Evolutionary conservation across 64 coral and sea anemone genomes (phyloP), one percentile per base, ranked within the genome.

Genomic region (Orbicella faveolata): DNA sequence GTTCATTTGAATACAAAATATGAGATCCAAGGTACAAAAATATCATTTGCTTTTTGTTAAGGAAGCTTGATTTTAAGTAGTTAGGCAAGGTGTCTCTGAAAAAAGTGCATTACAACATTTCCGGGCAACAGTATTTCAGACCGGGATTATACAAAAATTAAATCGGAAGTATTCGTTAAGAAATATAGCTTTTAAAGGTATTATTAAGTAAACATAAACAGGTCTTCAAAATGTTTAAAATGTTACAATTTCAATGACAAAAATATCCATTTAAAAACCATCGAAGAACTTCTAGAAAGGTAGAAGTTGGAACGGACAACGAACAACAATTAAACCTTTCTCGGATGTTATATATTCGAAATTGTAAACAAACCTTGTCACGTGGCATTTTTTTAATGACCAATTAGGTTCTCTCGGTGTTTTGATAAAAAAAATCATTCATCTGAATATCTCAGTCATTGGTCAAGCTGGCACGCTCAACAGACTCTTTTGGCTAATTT

Each of bases 371-470:
- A 81, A 79, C 25, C 26, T 48, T 48, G 39, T 23, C 79, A 63
- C 57, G 54, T 36, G 79, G 57, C 1, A 15, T 64, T 30, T 81
- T 25, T 30, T 26, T 72, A 70, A 37, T 70, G 34, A 16, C 35
- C 36, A 85, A 85, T 85, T 85, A 85, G 13, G 2, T 53, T 41
- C 33, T 72, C 68, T 85, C 21, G 82, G 82, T 85, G 61, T 73
- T 48, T 85, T 70, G 67, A 72, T 72, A 10, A 84, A 68, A 44
- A 67, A n/a, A 9, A 37, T n/a, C 63, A 20, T 7, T 67, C 36
- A 52, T 67, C 19, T 84, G 36, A 83, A 85, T 85, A 70, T 73
- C 64, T 67, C 44, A 18, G 82, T 52, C 9, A 37, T 44, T 52
- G 35, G 4, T 13, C 37, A 85, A 85, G 82, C 82, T 85, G 82